Conservation (phyloP, 30 jellyfish, hydroid and myxozoan species). For the Turritopsis dohrnii region DNA sequence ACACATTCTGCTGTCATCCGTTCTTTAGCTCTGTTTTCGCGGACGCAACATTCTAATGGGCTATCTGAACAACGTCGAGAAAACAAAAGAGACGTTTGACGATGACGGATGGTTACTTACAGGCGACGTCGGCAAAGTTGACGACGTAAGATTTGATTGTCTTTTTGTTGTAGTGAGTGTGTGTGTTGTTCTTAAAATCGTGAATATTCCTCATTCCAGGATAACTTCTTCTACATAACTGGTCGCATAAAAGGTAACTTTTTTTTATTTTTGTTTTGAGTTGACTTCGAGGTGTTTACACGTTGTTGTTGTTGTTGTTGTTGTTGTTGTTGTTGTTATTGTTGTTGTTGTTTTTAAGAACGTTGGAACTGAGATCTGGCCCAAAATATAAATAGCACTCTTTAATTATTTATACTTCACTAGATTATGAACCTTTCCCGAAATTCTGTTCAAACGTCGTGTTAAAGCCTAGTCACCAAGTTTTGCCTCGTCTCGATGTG, state of each 20-base stretch:
- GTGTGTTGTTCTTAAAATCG: neutral
- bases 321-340: too few relatives aligned
- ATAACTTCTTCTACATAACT: slow-evolving; percentile 85
- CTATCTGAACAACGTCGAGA: slow-evolving; percentile 70
- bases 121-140: slow-evolving; percentile 91
- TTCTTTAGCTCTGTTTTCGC: slow-evolving; percentile 79
- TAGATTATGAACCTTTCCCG: too few relatives aligned
- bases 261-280: neutral
- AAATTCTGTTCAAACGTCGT: too few relatives aligned
- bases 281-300: neutral
- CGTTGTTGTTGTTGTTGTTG: too few relatives aligned
- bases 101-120: slow-evolving; percentile 91
- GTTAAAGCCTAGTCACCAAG: too few relatives aligned
- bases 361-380: too few relatives aligned
- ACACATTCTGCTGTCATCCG: neutral
- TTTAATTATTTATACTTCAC: too few relatives aligned
- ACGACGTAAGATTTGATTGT: slow-evolving; percentile 41
- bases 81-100: slow-evolving; percentile 77
- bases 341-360: too few relatives aligned
- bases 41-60: slow-evolving; percentile 93
- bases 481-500: too few relatives aligned
- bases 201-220: slow-evolving; percentile 39
- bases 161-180: neutral
- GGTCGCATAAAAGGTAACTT: slow-evolving; percentile 93
- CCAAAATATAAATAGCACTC: too few relatives aligned